Evolutionary conservation across 2,797 vertebrate species (phyloP).

Genomic region (Huso huso): DNA sequence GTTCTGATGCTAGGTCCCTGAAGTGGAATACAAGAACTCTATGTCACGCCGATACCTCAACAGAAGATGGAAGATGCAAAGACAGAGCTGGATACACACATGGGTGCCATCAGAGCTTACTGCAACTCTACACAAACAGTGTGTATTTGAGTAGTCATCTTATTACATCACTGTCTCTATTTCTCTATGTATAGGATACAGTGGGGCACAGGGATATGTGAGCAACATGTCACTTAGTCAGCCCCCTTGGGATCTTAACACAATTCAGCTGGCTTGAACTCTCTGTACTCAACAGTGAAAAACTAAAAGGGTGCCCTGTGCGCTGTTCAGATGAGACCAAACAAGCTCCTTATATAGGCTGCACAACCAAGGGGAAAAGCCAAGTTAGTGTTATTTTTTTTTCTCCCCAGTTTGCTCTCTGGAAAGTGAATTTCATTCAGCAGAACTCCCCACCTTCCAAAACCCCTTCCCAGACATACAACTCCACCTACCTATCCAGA

Average conservation of each 20-base stretch:
- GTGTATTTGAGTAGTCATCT: not conserved
- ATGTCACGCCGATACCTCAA: not conserved
- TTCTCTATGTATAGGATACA: not conserved
- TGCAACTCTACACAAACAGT: not conserved
- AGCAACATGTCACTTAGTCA: no score
- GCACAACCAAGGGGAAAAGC: not conserved
- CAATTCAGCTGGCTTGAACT: no score
- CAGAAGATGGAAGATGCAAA: not conserved
- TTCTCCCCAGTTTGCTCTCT: not conserved
- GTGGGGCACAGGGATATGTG: no score
- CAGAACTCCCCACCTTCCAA: not conserved
- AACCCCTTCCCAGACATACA: not conserved
- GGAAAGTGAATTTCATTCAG: not conserved
- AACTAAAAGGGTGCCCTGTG: no score
- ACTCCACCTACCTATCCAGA: conserved; percentile 46
- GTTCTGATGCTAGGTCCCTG: not conserved
- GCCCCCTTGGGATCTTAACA: no score
- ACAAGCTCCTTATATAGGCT: not conserved
- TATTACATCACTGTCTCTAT: not conserved
- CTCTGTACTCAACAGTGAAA: no score
- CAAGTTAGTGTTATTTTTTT: not conserved
- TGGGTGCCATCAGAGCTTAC: not conserved
- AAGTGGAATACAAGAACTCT: not conserved
- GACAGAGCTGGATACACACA: not conserved
- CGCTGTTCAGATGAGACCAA: no score